Conservation (phyloP, 2,797 vertebrate genomes). For the Distichodus sexfasciatus region DNA sequence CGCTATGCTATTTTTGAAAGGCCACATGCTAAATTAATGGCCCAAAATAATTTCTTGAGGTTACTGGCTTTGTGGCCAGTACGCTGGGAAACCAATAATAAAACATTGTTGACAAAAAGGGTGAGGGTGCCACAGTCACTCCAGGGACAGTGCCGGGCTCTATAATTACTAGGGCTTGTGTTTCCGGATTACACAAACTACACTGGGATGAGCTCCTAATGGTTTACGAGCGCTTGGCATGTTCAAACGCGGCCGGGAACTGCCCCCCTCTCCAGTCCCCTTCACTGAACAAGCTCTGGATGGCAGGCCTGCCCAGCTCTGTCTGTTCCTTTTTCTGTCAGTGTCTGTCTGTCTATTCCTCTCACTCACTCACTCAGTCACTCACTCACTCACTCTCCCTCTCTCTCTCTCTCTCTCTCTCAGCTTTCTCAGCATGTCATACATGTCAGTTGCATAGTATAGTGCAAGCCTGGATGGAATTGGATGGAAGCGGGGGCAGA, state of each 20-base stretch:
- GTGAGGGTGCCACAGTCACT: conserved; percentile 2
- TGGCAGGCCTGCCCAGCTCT: conserved; percentile 16
- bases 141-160: conserved; percentile 6
- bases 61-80: neutral
- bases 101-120: neutral
- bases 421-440: conserved; percentile 46
- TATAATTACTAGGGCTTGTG: conserved; percentile 6
- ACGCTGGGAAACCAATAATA: neutral
- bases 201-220: conserved; percentile 33
- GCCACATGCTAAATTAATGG: neutral
- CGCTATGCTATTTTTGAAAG: neutral
- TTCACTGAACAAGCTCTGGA: conserved; percentile 1
- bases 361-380: conserved; percentile 26
- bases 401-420: conserved; percentile 37
- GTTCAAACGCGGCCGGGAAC: conserved; percentile 10
- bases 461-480: conserved; percentile 1
- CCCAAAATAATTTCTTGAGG: neutral
- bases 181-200: conserved; percentile 32
- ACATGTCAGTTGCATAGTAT: neutral
- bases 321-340: conserved; percentile 13
- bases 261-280: neutral
- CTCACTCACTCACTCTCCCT: conserved; percentile 23
- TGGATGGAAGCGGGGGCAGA: conserved; percentile 14
- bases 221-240: conserved; percentile 28
- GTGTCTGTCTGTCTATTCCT: conserved; percentile 32